Percentiles rank a stretch among this genome's conserved stretches.
phyloP scores from a whole-genome alignment of 2,888 invertebrate genomes.

The Tinea pellionella region DNA sequence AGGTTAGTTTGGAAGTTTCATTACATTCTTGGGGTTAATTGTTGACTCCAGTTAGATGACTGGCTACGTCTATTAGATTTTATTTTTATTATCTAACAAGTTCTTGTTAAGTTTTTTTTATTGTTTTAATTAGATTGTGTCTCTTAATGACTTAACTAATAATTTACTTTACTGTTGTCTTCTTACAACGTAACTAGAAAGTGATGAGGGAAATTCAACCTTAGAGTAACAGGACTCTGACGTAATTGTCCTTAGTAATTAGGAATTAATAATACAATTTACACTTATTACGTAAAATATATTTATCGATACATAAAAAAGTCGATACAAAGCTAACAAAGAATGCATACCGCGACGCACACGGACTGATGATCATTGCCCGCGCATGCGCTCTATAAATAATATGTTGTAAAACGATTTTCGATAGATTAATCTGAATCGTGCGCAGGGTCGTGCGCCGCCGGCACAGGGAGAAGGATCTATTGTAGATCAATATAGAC shows the following conservation, averaged over 20 bases:
- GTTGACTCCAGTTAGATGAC: conserved; percentile 36
- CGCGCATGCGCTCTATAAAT: conserved; percentile 69
- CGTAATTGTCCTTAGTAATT: too few relatives aligned
- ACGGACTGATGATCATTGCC: conserved; percentile 68
- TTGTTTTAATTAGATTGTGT: not conserved
- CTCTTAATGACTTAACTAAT: too few relatives aligned
- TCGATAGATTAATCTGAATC: conserved; percentile 71
- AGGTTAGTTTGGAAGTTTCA: conserved; percentile 60
- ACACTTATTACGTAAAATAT: too few relatives aligned
- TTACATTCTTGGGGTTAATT: conserved; percentile 56
- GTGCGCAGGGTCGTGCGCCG: conserved; percentile 66
- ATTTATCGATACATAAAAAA: not conserved
- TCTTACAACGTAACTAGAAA: too few relatives aligned
- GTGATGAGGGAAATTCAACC: too few relatives aligned
- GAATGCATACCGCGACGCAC: conserved; percentile 28
- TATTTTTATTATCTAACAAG: conserved; percentile 10
- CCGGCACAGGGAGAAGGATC: conserved; percentile 52
- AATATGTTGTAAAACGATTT: conserved; percentile 71
- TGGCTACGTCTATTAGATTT: conserved; percentile 11
- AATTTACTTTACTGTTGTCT: too few relatives aligned
- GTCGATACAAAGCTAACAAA: conserved; percentile 1
- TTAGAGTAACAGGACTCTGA: too few relatives aligned
- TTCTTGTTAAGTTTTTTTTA: not conserved
- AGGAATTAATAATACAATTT: too few relatives aligned
- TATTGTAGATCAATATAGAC: conserved; percentile 58